A percentile compares a stretch with the other conserved stretches of the same genome.
Conservation (phyloP, 1,140 invertebrate genomes). For the Hesperophylax magnus region DNA sequence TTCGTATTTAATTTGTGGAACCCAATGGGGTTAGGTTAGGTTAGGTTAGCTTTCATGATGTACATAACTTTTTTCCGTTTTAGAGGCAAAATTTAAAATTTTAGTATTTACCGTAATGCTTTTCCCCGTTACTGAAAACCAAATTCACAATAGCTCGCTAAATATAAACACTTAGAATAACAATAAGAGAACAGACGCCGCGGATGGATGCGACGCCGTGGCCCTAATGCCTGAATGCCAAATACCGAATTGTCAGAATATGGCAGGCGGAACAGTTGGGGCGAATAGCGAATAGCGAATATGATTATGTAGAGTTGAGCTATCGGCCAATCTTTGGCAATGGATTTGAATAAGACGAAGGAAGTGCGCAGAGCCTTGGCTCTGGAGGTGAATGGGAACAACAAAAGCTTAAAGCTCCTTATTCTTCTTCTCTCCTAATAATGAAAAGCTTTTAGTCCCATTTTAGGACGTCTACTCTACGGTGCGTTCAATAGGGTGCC, state of each 20-base stretch:
- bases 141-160: conserved; percentile 24
- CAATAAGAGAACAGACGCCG: conserved; percentile 35
- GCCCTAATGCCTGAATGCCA: neutral
- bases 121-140: conserved; percentile 8
- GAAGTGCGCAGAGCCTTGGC: conserved; percentile 50
- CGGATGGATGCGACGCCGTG: too few species aligned
- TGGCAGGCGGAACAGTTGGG: conserved; percentile 25
- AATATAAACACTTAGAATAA: conserved; percentile 48
- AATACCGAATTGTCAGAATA: conserved; percentile 2
- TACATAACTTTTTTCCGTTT: too few species aligned
- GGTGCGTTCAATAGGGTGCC: neutral
- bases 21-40: too few species aligned
- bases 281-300: conserved; percentile 49
- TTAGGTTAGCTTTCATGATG: too few species aligned
- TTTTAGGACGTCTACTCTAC: conserved; percentile 55
- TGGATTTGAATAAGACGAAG: conserved; percentile 56
- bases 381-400: conserved; percentile 56
- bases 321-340: conserved; percentile 57
- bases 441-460: conserved; percentile 58
- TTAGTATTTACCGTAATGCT: neutral
- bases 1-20: too few species aligned
- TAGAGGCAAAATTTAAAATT: too few species aligned
- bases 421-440: conserved; percentile 58
- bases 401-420: conserved; percentile 57
- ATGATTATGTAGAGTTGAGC: conserved; percentile 57